phyloP scores from a whole-genome alignment of 1,140 invertebrate species.

The Rhynchophorus ferrugineus region DNA sequence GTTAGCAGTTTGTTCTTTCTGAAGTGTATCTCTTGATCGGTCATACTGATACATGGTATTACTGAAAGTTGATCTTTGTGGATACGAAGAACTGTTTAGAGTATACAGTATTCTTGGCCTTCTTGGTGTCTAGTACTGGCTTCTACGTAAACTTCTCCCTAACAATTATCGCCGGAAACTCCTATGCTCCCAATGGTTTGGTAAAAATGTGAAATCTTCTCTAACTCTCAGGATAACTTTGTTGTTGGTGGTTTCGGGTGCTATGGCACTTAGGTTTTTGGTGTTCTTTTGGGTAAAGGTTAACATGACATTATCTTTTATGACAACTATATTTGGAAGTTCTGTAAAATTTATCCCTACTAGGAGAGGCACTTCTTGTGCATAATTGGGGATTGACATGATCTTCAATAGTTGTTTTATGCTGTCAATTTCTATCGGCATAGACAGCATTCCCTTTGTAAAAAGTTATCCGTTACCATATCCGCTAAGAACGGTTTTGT shows the following conservation, averaged over 20 bases:
- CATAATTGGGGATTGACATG: constrained; percentile 4
- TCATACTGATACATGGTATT: constrained; percentile 8
- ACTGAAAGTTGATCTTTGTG: background rate
- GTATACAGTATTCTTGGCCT: constrained; percentile 32
- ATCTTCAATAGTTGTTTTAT: background rate
- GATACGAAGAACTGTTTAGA: constrained; percentile 23
- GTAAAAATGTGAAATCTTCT: background rate
- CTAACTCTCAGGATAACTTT: background rate
- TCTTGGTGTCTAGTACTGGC: constrained; percentile 37
- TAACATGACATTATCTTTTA: constrained; percentile 7
- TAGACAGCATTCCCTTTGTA: background rate
- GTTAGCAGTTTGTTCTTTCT: constrained; percentile 5
- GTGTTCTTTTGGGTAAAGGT: background rate
- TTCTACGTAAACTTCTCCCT: constrained; percentile 8
- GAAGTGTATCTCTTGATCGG: constrained; percentile 5
- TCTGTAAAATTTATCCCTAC: constrained; percentile 10
- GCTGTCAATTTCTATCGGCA: constrained; percentile 4
- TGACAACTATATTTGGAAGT: constrained; percentile 3
- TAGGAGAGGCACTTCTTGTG: constrained; percentile 8
- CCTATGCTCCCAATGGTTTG: constrained; percentile 6
- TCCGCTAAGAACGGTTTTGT: background rate
- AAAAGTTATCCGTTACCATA: constrained; percentile 7
- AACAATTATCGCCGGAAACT: constrained; percentile 1
- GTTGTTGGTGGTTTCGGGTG: background rate
- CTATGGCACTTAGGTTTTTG: constrained; percentile 14